Evolutionary conservation across 2,797 vertebrate genomes (phyloP), one percentile per base, ranked within the genome.

Genomic region (Crenichthys baileyi): DNA sequence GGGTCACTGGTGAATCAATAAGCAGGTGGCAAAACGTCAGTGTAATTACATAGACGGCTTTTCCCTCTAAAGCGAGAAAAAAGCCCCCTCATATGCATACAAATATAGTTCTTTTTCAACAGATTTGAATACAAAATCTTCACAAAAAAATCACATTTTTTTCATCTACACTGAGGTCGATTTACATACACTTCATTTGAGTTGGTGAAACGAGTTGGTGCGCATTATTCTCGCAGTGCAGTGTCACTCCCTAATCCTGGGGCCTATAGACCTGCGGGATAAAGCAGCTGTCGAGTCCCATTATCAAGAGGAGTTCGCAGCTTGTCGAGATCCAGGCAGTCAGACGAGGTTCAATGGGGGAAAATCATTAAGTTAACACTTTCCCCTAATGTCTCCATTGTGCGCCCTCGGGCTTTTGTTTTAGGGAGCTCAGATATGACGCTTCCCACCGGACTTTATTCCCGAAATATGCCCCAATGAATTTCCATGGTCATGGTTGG

Each of bases 1-100:
- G 97, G 97, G 97, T 99, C 98, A 99, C 97, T 98, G 97, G 95
- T 95, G 95, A 96, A 97, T 97, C 96, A 98, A 97, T 96, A 96
- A 97, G 96, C 97, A 99, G 97, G 98, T 99, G 97, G 97, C 96
- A 95, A 96, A 96, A 97, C 96, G 96, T 97, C 95, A 97, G 97
- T 96, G 96, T 97, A 98, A 98, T 98, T 97, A 97, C 97, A 96
- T 95, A 92, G 93, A 93, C 94, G 92, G 89, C 94, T 91, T 92
- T 93, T 91, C 91, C 93, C 92, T 93, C 91, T 87, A 92, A 88
- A 91, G 88, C 79, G 78, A 83, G 41, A 48, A 80, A 83, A 61
- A 89, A 87, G 87, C 91, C 89, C 85, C 90, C 93, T 93, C 92
- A 95, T 94, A 94, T 95, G 93, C 94, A 96, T 95, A 94, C 93